Base-by-base conservation (phyloP, 2,888 invertebrate genomes). In the Seira musarum region DNA sequence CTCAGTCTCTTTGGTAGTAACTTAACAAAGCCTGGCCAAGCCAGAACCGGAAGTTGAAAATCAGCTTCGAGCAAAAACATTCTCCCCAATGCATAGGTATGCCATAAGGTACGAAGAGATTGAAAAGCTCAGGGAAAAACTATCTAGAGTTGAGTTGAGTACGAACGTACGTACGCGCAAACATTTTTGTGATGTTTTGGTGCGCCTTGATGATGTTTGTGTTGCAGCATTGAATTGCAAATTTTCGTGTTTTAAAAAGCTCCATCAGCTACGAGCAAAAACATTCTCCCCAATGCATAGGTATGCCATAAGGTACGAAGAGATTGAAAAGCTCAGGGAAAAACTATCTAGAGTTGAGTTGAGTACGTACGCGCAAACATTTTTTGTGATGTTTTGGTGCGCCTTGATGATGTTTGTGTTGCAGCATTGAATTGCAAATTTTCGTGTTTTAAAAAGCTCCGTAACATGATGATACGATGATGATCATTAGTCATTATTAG, bases 171-270 rank as follows among this genome's bases (percentile, higher is more conserved):
- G n/a, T n/a, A n/a, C n/a, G n/a, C n/a, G n/a, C n/a, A n/a, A n/a
- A n/a, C n/a, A n/a, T n/a, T n/a, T n/a, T n/a, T 30, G 30, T 30
- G 30, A 30, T 30, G 30, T 8, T 30, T 30, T 30, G 30, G 30
- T 30, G 30, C 3, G 2, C 8, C 3, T 30, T 30, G 30, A 30
- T 30, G 30, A 30, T 30, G 30, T 30, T 3, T 53, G 53, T 53
- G 53, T 53, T 53, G 53, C 53, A 53, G 53, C 53, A 53, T 53
- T 53, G 53, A 53, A 53, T 53, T 53, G 53, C 53, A 53, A 53
- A 53, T 53, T 17, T 8, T 53, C 53, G 13, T 53, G 53, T 53
- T 53, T 30, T 30, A 5, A 17, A 8, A 53, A 53, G 13, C 13
- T 3, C 53, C n/a, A 53, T 53, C 15, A 53, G 13, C 53, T 13